These are phyloP conservation scores for rat (Rattus norvegicus) DNA, from an alignment of 2,113 vertebrate genomes.

Conservation along the genomic window GRCr8 NC_086033.1:3415001-3415500, in stretches of 20 bases:
- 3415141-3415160: not conserved
- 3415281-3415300: not conserved
- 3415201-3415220: not conserved
- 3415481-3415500: not conserved
- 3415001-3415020: not conserved
- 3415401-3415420: not conserved
- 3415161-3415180: not conserved
- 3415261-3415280: not conserved
- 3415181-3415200: not conserved
- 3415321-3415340: not conserved
- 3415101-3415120: not conserved
- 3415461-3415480: not conserved
- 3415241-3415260: not conserved
- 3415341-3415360: not conserved
- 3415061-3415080: not conserved
- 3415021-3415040: not conserved
- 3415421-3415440: not conserved
- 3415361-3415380: not conserved
- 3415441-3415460: not conserved
- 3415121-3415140: not conserved
- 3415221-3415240: not conserved
- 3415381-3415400: not conserved
- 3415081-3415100: not conserved
- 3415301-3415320: not conserved
- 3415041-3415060: not conserved